Evolutionary conservation across 2,113 vertebrate genomes (phyloP), one percentile per base, ranked within the genome.

Genomic region (Microtus pennsylvanicus): DNA sequence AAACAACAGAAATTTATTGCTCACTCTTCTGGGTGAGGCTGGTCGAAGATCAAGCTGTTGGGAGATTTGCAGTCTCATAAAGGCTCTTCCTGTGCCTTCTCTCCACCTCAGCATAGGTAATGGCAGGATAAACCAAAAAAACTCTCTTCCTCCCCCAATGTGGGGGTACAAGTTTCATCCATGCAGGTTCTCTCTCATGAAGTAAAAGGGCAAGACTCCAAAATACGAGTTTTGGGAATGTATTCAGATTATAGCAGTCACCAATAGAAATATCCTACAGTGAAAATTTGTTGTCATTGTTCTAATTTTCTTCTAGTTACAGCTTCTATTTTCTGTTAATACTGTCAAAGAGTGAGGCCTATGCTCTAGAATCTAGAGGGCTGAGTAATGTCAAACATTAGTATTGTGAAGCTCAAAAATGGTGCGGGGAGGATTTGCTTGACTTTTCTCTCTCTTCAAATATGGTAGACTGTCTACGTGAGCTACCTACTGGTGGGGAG

Each of bases 231-330:
- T 80, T 58, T 52, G 28, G 26, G 58, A 35, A 35, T 50, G 52
- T 88, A 28, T 85, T 63, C 50, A 83, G 47, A 85, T 52, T 3
- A n/a, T 24, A 52, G 33, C 50, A 61, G 38, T 63, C 42, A 50
- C 61, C 26, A 47, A 82, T 90, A 28, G 67, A 63, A 75, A 75
- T 87, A 42, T 28, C 16, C 63, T 13, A 28, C 12, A 89, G 55
- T 13, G 74, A 30, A 92, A 75, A 9, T 93, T 90, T 90, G 35
- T 94, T 95, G 50, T 55, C 83, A 50, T 52, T 82, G 5, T n/a
- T 92, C 35, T 83, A 86, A 33, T 74, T 96, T 96, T 90, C 75
- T 88, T 88, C 52, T 93, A 92, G 72, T 65, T 33, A 91, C 45
- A 95, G 72, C 88, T 93, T n/a, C 78, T 13, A 5, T 91, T 96